A percentile compares a stretch with the other conserved stretches of the same genome.
phyloP scores from a whole-genome alignment of 2,113 vertebrate species.

The Lepisosteus oculatus region DNA sequence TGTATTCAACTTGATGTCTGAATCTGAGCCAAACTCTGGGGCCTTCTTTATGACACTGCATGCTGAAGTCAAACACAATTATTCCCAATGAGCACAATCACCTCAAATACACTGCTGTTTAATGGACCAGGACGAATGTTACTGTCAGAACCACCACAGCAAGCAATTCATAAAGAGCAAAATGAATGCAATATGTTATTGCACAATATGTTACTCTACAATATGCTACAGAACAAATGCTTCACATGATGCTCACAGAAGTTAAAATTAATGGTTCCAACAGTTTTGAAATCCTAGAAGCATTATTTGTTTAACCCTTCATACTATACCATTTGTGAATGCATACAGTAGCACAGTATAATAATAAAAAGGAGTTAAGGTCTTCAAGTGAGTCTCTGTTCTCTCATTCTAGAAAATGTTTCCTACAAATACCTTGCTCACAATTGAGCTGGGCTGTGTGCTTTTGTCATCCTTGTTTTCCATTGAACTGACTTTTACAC shows the following conservation, averaged over 20 bases:
- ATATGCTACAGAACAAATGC: not conserved
- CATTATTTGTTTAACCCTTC: no score
- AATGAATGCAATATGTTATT: not conserved
- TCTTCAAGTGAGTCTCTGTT: no score
- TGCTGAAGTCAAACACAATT: not conserved
- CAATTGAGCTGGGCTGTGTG: no score
- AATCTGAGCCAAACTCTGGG: not conserved
- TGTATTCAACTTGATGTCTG: not conserved
- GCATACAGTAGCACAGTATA: no score
- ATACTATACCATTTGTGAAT: no score
- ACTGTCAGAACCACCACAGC: not conserved
- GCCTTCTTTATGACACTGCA: not conserved
- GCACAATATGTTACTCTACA: not conserved
- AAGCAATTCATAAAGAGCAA: not conserved
- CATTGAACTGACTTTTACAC: no score
- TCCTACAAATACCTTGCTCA: no score
- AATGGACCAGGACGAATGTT: slow-evolving; percentile 5
- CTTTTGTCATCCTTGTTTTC: no score
- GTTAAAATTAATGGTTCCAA: not conserved
- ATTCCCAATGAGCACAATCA: not conserved
- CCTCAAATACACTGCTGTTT: not conserved
- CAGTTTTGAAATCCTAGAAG: no score
- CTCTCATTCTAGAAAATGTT: no score
- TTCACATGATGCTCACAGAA: not conserved
- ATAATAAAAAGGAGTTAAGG: no score